Percentiles rank a stretch among this genome's conserved stretches.
phyloP scores from a whole-genome alignment of 2,113 vertebrate genomes.

The Microtus montanus region DNA sequence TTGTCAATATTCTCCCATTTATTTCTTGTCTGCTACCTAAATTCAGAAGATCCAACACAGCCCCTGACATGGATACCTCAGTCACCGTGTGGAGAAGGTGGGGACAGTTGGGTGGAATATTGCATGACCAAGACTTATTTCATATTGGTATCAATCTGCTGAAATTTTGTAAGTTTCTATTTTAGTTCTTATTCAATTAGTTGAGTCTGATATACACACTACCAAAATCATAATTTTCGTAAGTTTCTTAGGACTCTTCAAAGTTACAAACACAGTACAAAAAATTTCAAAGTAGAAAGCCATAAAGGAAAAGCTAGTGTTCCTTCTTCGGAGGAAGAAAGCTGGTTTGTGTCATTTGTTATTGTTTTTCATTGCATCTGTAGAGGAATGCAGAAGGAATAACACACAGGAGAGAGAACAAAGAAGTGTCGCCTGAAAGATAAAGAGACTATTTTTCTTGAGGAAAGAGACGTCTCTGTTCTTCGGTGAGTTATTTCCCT shows the following conservation, averaged over 20 bases:
- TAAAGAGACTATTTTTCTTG: background rate
- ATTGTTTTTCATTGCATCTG: background rate
- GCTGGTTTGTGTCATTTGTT: background rate
- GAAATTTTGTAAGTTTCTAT: background rate
- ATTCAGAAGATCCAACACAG: background rate
- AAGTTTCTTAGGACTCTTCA: background rate
- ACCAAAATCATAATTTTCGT: background rate
- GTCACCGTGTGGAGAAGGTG: background rate
- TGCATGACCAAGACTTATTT: background rate
- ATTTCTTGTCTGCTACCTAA: background rate
- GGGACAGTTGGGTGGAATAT: background rate
- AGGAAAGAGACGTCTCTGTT: background rate
- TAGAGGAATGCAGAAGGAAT: background rate
- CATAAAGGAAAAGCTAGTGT: background rate
- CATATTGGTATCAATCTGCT: background rate
- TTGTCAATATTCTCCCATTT: background rate
- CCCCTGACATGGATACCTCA: background rate
- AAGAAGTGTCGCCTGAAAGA: background rate
- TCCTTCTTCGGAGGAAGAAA: background rate
- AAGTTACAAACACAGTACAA: background rate
- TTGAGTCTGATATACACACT: background rate
- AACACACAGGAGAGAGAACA: background rate
- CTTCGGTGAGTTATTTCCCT: background rate
- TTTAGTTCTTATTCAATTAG: background rate
- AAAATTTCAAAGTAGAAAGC: conserved; percentile 1